These are phyloP conservation scores for Holacanthus passer DNA, from an alignment of 2,113 vertebrate genomes.

Conservation along the genomic window DNA sequence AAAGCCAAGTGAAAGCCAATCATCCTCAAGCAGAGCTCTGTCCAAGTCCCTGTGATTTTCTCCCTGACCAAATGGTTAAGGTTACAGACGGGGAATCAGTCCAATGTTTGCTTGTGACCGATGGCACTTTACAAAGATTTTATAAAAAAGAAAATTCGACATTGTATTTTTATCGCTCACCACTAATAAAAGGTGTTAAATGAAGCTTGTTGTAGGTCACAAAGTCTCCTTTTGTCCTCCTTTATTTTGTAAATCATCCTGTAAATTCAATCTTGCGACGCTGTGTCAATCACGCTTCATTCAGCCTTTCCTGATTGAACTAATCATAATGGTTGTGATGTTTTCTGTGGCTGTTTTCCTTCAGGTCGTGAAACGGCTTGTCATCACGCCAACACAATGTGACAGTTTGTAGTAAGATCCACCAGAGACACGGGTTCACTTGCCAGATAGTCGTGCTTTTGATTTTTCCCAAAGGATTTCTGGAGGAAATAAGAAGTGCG, in stretches of 20 bases:
- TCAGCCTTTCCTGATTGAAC: not conserved
- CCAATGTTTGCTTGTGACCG: not conserved
- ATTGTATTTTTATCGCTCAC: not conserved
- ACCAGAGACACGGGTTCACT: not conserved
- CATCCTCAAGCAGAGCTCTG: not conserved
- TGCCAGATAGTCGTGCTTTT: not conserved
- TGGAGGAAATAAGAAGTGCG: not conserved
- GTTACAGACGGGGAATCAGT: not conserved
- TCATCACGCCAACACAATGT: not conserved
- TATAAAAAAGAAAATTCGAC: no score
- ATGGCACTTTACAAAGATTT: not conserved
- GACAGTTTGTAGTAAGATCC: not conserved
- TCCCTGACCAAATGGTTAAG: not conserved
- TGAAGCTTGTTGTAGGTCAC: not conserved
- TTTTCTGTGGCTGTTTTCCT: not conserved
- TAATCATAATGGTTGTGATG: conserved; percentile 15
- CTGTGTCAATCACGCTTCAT: conserved; percentile 6
- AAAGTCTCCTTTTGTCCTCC: not conserved
- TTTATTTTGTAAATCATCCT: not conserved
- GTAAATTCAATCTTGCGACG: not conserved
- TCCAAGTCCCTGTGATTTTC: not conserved
- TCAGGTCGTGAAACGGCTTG: conserved; percentile 33
- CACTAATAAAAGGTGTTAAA: not conserved
- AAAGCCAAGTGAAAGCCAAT: not conserved
- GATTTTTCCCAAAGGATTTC: conserved; percentile 8